A percentile compares a stretch with the other conserved stretches of the same genome.
phyloP scores from a whole-genome alignment of 2,888 invertebrate genomes.

The Epirrhoe alternata region DNA sequence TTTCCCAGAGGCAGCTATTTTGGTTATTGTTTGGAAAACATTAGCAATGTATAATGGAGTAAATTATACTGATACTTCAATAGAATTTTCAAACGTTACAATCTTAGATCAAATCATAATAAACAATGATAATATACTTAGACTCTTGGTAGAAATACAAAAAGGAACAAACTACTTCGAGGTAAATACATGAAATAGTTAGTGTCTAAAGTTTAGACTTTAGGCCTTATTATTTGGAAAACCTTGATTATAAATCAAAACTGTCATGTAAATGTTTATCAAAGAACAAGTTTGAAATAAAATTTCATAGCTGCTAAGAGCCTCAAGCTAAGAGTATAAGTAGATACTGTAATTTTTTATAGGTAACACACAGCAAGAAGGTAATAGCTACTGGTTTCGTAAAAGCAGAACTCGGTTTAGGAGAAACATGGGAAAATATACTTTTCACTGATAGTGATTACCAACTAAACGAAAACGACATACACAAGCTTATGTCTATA shows the following conservation, averaged over 20 bases:
- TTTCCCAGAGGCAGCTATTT: slow-evolving; percentile 78
- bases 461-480: slow-evolving; percentile 25
- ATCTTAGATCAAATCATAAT: slow-evolving; percentile 22
- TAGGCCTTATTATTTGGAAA: too few species aligned
- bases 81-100: slow-evolving; percentile 27
- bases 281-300: too few species aligned
- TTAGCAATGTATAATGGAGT: slow-evolving; percentile 22
- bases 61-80: slow-evolving; percentile 21
- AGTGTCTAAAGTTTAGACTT: too few species aligned
- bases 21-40: neutral
- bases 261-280: too few species aligned
- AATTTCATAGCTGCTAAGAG: too few species aligned
- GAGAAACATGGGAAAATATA: neutral
- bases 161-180: slow-evolving; percentile 26
- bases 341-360: slow-evolving; percentile 9
- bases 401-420: neutral
- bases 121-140: slow-evolving; percentile 10
- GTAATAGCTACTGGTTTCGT: slow-evolving; percentile 24
- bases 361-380: slow-evolving; percentile 19
- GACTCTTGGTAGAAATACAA: slow-evolving; percentile 24
- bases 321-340: neutral
- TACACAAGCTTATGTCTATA: slow-evolving; percentile 25
- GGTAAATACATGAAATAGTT: slow-evolving; percentile 7
- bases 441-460: slow-evolving; percentile 13
- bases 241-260: too few species aligned